Evolutionary conservation across 2,797 vertebrate species (phyloP), one percentile per base, ranked within the genome.

Genomic region (Neoniphon sammara): DNA sequence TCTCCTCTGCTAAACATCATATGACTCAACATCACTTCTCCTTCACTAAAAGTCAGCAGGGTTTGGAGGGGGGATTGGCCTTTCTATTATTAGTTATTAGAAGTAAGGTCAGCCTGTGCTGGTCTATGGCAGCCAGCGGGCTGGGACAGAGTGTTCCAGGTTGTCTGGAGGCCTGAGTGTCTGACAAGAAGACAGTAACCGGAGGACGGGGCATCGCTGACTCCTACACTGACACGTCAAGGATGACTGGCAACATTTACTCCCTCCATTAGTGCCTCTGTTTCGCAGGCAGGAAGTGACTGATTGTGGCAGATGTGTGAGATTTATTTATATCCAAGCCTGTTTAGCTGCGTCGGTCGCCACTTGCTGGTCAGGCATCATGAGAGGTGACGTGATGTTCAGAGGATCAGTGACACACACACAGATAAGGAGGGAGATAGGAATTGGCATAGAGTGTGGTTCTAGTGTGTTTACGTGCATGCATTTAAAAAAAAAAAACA

Each of bases 271-370:
- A 86, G 73, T 44, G 74, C 8, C 70, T 64, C 72, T 84, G 81
- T 77, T 75, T 81, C 27, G n/a, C 60, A 84, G 85, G 85, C 86
- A 78, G 86, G 83, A 90, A 86, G 71, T 79, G 80, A 87, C 80
- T 75, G 87, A 87, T 83, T 39, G 63, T 72, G 31, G 67, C 70
- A 77, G 77, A 86, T 88, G 74, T 80, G 85, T 73, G 65, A 70
- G 85, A 78, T 81, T 82, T 87, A 86, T 90, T 89, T 83, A 80
- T 87, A 82, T 56, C 62, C 11, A 2, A 0, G 58, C 50, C 62
- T 84, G 67, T 85, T 87, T 79, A 69, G 50, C 71, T 66, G 75
- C 78, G 77, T 69, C 70, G 34, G 64, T 66, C 56, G 14, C 69
- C 46, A 25, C 42, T 80, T 66, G 72, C 62, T 61, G 72, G 76